Conservation (phyloP, 2,888 invertebrate species). For the Biston betularia region DNA sequence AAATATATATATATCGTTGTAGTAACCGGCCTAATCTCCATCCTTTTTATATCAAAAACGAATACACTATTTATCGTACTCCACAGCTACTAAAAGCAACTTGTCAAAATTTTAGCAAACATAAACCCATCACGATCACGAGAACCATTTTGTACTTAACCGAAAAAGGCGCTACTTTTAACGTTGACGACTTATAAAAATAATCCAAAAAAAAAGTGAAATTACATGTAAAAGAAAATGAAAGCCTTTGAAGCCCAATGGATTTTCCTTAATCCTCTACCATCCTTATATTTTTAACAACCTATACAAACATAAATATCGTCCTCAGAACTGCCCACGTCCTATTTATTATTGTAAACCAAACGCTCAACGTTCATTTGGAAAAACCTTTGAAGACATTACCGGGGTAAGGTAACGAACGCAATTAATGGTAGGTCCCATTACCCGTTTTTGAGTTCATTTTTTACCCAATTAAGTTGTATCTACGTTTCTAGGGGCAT, state of each 20-base stretch:
- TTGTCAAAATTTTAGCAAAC: no score
- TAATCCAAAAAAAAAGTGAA: constrained; percentile 8
- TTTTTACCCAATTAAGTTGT: constrained; percentile 31
- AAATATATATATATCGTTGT: no score
- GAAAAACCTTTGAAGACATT: constrained; percentile 27
- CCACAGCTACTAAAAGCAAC: no score
- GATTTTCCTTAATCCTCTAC: constrained; percentile 5
- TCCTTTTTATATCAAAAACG: no score
- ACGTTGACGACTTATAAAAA: neutral
- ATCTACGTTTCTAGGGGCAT: constrained; percentile 2
- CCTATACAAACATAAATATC: constrained; percentile 15
- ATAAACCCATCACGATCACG: neutral
- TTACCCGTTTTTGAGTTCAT: constrained; percentile 10
- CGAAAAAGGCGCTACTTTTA: neutral
- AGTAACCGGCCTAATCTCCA: no score
- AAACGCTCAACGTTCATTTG: constrained; percentile 13
- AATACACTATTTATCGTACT: no score
- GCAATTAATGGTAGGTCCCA: constrained; percentile 14
- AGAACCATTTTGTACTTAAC: neutral
- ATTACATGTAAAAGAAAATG: constrained; percentile 1
- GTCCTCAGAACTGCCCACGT: constrained; percentile 6
- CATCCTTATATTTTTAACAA: constrained; percentile 9
- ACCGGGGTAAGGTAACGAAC: constrained; percentile 23
- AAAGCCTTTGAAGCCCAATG: constrained; percentile 8
- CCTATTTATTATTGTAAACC: constrained; percentile 21